Percentiles rank a stretch among this genome's conserved stretches.
Conservation (phyloP, 2,113 vertebrate species). For the Sakesphorus luctuosus region DNA sequence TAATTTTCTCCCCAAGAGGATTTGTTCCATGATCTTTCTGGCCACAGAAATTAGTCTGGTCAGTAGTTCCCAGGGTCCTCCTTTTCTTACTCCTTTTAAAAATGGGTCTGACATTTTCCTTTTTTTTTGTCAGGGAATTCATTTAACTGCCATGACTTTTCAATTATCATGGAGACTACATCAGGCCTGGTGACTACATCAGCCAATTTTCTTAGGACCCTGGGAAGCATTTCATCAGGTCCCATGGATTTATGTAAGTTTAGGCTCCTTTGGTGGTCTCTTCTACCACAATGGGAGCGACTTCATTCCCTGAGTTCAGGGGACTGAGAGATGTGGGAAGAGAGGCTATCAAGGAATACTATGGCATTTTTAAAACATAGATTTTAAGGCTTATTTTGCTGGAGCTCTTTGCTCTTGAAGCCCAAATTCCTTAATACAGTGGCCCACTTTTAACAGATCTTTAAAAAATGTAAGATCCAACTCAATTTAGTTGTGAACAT, state of each 20-base stretch:
- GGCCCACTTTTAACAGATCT: not conserved
- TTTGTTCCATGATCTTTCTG: not conserved
- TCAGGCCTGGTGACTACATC: not conserved
- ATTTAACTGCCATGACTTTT: not conserved
- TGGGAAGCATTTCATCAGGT: not conserved
- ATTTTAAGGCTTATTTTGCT: not conserved
- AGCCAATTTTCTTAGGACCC: not conserved
- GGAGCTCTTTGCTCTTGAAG: not conserved
- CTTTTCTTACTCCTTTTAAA: not conserved
- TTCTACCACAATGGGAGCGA: not conserved
- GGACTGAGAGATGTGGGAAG: not conserved
- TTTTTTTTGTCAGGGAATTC: not conserved
- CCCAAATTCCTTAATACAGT: not conserved
- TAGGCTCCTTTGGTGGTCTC: not conserved
- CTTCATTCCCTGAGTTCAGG: not conserved
- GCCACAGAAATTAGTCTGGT: not conserved
- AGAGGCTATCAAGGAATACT: not conserved
- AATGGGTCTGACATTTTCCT: not conserved
- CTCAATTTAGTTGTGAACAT: not conserved
- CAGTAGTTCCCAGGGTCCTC: not conserved
- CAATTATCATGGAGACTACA: not conserved
- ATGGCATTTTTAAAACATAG: not conserved
- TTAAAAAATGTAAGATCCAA: not conserved
- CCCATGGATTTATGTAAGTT: not conserved
- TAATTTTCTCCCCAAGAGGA: not conserved